These are phyloP conservation scores for Amblyjoppa proteus DNA, from an alignment of 2,888 invertebrate species.

Conservation along the genomic window DNA sequence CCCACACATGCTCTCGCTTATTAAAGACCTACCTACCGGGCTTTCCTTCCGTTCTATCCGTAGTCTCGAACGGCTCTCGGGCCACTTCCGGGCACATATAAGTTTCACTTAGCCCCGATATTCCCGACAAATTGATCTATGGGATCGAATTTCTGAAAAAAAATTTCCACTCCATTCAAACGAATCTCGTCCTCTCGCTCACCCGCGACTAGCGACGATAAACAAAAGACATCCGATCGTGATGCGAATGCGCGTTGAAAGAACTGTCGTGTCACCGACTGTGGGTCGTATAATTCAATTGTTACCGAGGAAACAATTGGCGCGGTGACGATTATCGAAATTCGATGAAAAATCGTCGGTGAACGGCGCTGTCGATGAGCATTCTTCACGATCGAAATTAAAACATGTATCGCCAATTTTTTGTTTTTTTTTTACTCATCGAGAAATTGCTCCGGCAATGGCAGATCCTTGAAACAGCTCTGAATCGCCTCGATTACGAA, in stretches of 20 bases:
- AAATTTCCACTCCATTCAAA: conserved; percentile 20
- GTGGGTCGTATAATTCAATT: not conserved
- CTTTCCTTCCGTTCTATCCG: conserved; percentile 27
- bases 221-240: conserved; percentile 37
- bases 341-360: too few species aligned
- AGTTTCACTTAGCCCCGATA: not conserved
- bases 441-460: not conserved
- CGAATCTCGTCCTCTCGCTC: conserved; percentile 25
- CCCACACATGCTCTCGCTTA: conserved; percentile 77
- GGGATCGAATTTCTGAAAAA: conserved; percentile 31
- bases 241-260: conserved; percentile 1
- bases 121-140: conserved; percentile 31
- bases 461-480: not conserved
- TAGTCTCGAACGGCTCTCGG: not conserved
- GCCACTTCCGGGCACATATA: conserved; percentile 58
- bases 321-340: too few species aligned
- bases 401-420: too few species aligned
- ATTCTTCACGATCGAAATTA: too few species aligned
- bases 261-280: not conserved
- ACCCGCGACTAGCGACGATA: not conserved
- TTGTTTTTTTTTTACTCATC: too few species aligned
- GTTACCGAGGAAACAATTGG: not conserved
- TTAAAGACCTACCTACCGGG: conserved; percentile 70
- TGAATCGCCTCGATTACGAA: too few species aligned
- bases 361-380: too few species aligned